Evolutionary conservation across 2,888 invertebrate genomes (phyloP).

Genomic region (Pristionchus maxplancki): DNA sequence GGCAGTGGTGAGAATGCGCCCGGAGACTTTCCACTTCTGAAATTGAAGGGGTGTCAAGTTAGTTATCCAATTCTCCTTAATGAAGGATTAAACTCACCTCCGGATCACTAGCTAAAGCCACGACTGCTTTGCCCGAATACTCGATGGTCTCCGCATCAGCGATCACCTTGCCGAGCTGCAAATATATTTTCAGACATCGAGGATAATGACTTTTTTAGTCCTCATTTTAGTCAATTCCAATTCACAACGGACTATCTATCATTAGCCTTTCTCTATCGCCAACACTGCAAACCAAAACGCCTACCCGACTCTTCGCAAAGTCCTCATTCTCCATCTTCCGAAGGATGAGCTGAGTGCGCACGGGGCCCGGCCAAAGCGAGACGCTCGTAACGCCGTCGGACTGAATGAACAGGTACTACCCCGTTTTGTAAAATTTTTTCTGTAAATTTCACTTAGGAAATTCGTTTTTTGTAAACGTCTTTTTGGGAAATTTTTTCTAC

Average conservation of each 20-base stretch:
- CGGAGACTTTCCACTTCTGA: conserved; percentile 76
- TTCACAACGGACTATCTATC: no score
- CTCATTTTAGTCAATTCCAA: no score
- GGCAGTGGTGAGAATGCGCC: conserved; percentile 76
- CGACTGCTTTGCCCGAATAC: conserved; percentile 73
- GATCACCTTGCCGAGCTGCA: conserved; percentile 54
- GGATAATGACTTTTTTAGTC: no score
- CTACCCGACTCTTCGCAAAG: neutral
- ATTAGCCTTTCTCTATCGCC: no score
- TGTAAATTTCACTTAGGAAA: no score
- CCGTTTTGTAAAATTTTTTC: no score
- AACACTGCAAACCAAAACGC: no score
- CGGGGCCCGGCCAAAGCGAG: conserved; percentile 80
- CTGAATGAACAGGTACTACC: no score
- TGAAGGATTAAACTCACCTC: neutral
- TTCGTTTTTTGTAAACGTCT: no score
- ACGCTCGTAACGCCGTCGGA: conserved; percentile 63
- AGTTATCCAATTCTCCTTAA: neutral
- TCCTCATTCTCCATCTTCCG: neutral
- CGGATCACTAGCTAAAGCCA: conserved; percentile 73
- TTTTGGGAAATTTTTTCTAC: no score
- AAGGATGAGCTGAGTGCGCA: conserved; percentile 77
- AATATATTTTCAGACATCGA: neutral
- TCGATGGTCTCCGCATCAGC: conserved; percentile 70
- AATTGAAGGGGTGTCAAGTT: neutral